Evolutionary conservation across 2,888 invertebrate genomes (phyloP), one percentile per base, ranked within the genome.

Genomic region (Dasypogon diadema): DNA sequence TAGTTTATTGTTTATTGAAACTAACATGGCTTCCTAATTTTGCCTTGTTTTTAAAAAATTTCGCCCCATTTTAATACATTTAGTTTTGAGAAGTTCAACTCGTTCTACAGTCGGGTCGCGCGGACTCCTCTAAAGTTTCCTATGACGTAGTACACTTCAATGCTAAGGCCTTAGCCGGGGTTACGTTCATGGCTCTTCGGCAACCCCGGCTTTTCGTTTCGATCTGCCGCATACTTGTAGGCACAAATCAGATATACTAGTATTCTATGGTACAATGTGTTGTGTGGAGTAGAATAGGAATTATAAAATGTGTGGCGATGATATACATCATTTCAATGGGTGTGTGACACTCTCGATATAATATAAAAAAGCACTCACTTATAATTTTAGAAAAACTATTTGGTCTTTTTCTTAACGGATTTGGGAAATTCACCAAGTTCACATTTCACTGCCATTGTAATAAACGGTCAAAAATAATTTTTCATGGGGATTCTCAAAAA

Each of bases 141-240:
- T 72, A 75, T 77, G 77, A 77, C 76, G 77, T 76, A 70, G 63
- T 42, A 42, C 42, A 84, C 83, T 82, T 84, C 83, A 84, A 82
- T 84, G 81, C 80, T 80, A 78, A 79, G 84, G 83, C 84, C 84
- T 83, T 80, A 82, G 79, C 82, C 82, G 83, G 82, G 84, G 84
- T 84, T 84, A 84, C 81, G 84, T 83, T 84, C 84, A 84, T 82
- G 84, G 80, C 77, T 79, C 77, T 76, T 77, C 55, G 58, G 68
- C 68, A 76, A 75, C 74, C 75, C 72, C 77, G 75, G 78, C 78
- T 68, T 77, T 73, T 76, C 75, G 63, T 5, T 75, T 75, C 37
- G 37, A 42, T 68, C 30, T 54, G 18, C 30, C 54, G 54, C 21
- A 56, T 42, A 73, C 24, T 22, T 56, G 54, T 73, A 55, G 56